Conservation (phyloP, 2,113 vertebrate species). For the Nestor notabilis region DNA sequence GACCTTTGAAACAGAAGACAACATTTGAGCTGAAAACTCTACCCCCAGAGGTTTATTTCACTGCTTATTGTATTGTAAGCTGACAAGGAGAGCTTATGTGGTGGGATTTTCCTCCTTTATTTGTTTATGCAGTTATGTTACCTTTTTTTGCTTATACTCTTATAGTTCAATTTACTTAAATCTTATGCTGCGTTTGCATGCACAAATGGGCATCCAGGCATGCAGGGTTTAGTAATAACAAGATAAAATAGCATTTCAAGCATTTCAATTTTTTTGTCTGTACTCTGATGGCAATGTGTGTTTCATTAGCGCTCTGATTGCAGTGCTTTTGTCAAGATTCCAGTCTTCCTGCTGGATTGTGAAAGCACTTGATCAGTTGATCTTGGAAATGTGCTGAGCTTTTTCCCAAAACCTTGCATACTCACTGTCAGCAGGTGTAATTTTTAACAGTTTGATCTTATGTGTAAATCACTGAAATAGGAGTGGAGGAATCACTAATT, state of each 20-base stretch:
- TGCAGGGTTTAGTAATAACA: background rate
- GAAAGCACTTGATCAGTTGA: constrained; percentile 16
- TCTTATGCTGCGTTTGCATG: background rate
- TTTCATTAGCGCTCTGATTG: background rate
- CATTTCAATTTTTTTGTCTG: background rate
- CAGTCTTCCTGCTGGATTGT: background rate
- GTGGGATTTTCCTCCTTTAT: background rate
- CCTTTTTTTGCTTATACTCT: background rate
- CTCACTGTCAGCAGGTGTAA: background rate
- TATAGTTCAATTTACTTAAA: background rate
- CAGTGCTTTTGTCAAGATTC: background rate
- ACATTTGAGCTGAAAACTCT: background rate
- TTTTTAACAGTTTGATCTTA: background rate
- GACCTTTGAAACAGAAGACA: background rate
- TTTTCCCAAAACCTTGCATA: background rate
- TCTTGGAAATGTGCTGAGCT: background rate
- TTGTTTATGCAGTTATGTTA: background rate
- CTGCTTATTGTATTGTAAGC: background rate
- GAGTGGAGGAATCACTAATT: background rate
- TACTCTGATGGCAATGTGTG: background rate
- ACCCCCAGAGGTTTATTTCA: background rate
- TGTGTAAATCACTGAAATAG: background rate
- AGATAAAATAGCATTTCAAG: background rate
- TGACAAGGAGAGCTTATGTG: background rate
- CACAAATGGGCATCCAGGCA: background rate